Conservation (phyloP, 2,113 vertebrate species). For the Cinclus mexicanus region DNA sequence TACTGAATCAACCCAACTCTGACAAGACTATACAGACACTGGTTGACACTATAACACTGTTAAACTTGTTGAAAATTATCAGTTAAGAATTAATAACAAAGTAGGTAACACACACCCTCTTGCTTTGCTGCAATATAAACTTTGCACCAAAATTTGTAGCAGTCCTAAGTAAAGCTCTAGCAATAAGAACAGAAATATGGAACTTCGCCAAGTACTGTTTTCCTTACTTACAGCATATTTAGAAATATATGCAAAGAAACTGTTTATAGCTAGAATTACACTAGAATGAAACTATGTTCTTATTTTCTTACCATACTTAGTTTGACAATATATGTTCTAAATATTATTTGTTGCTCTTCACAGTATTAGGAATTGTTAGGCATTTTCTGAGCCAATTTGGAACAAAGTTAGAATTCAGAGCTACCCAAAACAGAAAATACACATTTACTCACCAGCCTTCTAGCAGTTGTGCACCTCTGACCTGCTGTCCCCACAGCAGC, state of each 20-base stretch:
- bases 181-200: background rate
- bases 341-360: background rate
- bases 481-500: conserved; percentile 95
- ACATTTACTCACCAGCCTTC: conserved; percentile 83
- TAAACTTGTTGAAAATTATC: background rate
- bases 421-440: background rate
- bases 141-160: background rate
- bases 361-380: background rate
- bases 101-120: accelerated
- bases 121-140: background rate
- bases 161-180: background rate
- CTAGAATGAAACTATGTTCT: background rate
- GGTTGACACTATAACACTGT: background rate
- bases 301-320: background rate
- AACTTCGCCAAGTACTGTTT: background rate
- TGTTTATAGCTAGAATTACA: background rate
- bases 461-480: conserved; percentile 92
- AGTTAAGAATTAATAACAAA: background rate
- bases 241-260: background rate
- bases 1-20: background rate
- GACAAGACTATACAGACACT: background rate
- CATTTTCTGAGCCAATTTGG: background rate
- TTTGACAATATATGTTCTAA: background rate
- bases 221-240: background rate
- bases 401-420: background rate